Evolutionary conservation across 2,888 invertebrate species (phyloP), one percentile per base, ranked within the genome.

Genomic region (Ormia ochracea): DNA sequence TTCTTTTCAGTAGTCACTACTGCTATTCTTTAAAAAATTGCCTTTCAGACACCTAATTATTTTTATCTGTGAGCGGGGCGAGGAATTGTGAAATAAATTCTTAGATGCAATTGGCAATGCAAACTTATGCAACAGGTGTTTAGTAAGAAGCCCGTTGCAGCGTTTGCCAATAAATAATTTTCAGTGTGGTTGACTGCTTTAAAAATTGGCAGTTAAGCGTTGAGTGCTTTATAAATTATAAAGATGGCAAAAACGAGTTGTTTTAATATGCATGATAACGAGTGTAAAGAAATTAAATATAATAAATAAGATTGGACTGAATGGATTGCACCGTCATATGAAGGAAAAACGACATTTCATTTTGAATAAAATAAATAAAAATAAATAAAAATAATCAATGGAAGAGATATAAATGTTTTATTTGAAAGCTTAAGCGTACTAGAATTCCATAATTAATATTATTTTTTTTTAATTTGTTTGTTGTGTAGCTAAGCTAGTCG

Each of bases 81-180:
- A 59, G 17, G 36, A 70, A 50, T 41, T 72, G 31, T 33, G 17
- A 68, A 43, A 66, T 52, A 52, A 54, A 54, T 54, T 68, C 23
- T 56, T 19, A 21, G 12, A n/a, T n/a, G 7, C 12, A 21, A 0
- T 14, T 31, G 56, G 3, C 56, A 21, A 3, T 21, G 38, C 26
- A 14, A 41, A 23, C 41, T 28, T 19, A 10, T 43, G 43, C 41
- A 58, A 43, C 68, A 68, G 54, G 68, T 68, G 68, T 14, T 3
- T 43, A 19, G n/a, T 23, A 9, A 63, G 48, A 45, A 21, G 43
- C 19, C 10, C 48, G 21, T 23, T 26, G 50, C 50, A 28, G 28
- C 31, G 33, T 31, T 31, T 54, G 31, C 2, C 14, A 66, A 41
- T 41, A 66, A 54, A 66, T 66, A 28, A 54, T 28, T n/a, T 12